Conservation (phyloP, 2,888 invertebrate genomes). For the Nymphalis c-album region DNA sequence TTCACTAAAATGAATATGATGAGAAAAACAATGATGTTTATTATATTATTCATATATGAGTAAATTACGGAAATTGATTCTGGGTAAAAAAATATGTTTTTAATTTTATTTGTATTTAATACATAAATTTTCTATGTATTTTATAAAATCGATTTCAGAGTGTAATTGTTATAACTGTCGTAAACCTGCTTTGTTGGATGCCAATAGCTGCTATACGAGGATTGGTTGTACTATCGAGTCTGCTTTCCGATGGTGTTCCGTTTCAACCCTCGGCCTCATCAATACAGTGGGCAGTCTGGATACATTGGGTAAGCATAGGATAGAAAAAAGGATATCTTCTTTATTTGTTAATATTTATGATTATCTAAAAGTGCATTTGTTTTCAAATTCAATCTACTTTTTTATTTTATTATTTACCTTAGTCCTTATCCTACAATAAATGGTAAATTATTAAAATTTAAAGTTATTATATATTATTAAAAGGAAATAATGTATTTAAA, state of each 20-base stretch:
- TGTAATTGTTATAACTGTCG: slow-evolving; percentile 51
- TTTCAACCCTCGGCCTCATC: slow-evolving; percentile 47
- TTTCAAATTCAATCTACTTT: too few species aligned
- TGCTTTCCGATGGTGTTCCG: slow-evolving; percentile 45
- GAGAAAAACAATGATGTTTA: too few species aligned
- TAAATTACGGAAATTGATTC: not conserved
- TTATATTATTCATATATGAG: too few species aligned
- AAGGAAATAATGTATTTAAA: not conserved
- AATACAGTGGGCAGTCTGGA: slow-evolving; percentile 58
- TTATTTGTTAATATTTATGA: not conserved
- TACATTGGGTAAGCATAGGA: slow-evolving; percentile 53
- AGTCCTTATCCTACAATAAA: too few species aligned
- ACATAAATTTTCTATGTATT: not conserved
- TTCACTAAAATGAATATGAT: too few species aligned
- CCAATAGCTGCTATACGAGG: slow-evolving; percentile 62
- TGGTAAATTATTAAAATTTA: too few species aligned
- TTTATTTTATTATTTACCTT: too few species aligned
- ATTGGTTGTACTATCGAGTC: slow-evolving; percentile 55
- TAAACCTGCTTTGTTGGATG: slow-evolving; percentile 65
- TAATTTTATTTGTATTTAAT: too few species aligned
- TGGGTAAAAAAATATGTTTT: too few species aligned
- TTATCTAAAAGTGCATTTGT: too few species aligned
- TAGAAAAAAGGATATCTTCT: not conserved
- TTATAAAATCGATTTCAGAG: slow-evolving; percentile 51
- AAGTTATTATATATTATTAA: slow-evolving; percentile 6